Base-by-base conservation (phyloP, 2,797 vertebrate genomes). In the Limnodromus scolopaceus region DNA sequence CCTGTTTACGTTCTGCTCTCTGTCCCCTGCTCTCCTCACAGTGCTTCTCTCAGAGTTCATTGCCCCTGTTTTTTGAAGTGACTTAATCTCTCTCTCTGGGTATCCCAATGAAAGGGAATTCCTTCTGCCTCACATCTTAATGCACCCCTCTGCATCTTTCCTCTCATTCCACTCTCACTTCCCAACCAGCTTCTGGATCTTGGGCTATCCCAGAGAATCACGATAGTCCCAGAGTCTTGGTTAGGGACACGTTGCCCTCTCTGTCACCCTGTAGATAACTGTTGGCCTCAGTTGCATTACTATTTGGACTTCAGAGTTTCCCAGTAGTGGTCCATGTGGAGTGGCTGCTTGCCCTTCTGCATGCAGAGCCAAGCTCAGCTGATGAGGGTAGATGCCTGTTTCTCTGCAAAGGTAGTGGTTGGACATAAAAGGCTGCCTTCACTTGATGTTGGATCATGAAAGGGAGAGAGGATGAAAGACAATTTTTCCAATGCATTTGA, bases 151-250 rank as follows among this genome's bases (percentile, higher is more conserved):
- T 2, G 0, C 22, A 13, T 23, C 20, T 70, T 71, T 78, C 60
- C 13, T 91, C 13, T 55, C 27, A 16, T 23, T 63, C 12, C 27
- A 64, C 16, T 79, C 23, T 78, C 11, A 34, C 3, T 72, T 91
- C 10, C 6, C 8, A 72, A 12, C 0, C 6, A 1, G 7, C 1
- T 39, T 10, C 57, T 71, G 53, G 19, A 14, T 46, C 38, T 65
- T 84, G 57, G 41, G 16, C 20, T n/a, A 23, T 11, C 24, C 12
- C 43, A n/a, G 17, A 55, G 25, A 22, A 14, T n/a, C 1, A 1
- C 12, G 55, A 6, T 13, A 25, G 17, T n/a, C 23, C 23, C 53
- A 57, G 15, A 9, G 11, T 19, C 24, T 32, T 53, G 27, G 11
- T 10, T 43, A 75, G 41, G 63, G 30, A 66, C 27, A 38, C 0